phyloP scores from a whole-genome alignment of 1,140 invertebrate genomes.

The Drosophila takahashii region DNA sequence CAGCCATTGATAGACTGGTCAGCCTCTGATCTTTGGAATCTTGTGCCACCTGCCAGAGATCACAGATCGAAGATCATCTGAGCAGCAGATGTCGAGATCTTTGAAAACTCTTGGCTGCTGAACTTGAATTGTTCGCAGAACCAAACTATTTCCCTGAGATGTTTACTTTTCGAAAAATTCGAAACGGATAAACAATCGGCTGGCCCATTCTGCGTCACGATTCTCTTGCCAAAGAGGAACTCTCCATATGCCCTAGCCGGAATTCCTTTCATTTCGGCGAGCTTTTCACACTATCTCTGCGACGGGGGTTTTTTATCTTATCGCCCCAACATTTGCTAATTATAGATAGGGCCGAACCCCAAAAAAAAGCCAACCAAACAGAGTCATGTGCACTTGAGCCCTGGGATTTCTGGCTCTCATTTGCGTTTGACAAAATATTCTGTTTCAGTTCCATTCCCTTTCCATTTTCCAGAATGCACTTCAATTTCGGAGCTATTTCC shows the following conservation, averaged over 20 bases:
- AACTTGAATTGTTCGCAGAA: constrained; percentile 21
- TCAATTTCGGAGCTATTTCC: constrained; percentile 14
- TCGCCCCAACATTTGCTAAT: constrained; percentile 68
- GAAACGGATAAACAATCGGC: constrained; percentile 32
- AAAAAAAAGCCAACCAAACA: constrained; percentile 18
- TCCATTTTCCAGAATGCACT: constrained; percentile 29
- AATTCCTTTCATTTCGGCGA: constrained; percentile 40
- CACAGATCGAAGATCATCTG: neutral
- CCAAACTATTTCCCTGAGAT: constrained; percentile 31
- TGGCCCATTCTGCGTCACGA: constrained; percentile 29
- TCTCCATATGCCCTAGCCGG: constrained; percentile 25
- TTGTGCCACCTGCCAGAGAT: constrained; percentile 26
- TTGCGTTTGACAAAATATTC: constrained; percentile 20
- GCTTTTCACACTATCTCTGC: constrained; percentile 45
- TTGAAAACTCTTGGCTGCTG: constrained; percentile 14
- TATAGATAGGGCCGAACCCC: constrained; percentile 63
- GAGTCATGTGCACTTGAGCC: constrained; percentile 48
- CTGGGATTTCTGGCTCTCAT: constrained; percentile 26
- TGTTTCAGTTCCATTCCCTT: neutral
- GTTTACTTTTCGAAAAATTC: constrained; percentile 29
- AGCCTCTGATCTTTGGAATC: constrained; percentile 27
- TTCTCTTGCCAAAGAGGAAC: constrained; percentile 1
- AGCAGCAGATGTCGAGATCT: constrained; percentile 36
- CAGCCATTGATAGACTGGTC: constrained; percentile 58
- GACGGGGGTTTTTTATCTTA: constrained; percentile 52